Evolutionary conservation across 2,113 vertebrate genomes (phyloP).

Genomic region (Corvus cornix): DNA sequence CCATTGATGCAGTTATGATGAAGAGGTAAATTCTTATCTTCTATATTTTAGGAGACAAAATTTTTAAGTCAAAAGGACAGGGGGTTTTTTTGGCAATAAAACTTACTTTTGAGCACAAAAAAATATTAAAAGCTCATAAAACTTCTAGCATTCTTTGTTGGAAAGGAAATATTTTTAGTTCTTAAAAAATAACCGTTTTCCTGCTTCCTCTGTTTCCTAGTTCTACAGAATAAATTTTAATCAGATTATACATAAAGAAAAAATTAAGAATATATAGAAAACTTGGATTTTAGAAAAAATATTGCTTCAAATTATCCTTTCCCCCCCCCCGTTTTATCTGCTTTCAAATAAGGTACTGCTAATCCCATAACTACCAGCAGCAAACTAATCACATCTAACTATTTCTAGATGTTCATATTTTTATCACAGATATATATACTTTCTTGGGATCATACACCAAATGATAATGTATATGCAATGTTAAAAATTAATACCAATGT

Average conservation of each 20-base stretch:
- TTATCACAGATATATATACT: neutral
- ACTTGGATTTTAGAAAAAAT: neutral
- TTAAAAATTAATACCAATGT: neutral
- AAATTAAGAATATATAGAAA: neutral
- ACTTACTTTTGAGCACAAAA: neutral
- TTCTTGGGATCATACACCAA: neutral
- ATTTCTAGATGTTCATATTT: neutral
- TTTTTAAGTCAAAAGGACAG: neutral
- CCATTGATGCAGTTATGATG: fast-evolving
- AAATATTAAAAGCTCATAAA: neutral
- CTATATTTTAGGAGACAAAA: neutral
- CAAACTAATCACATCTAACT: neutral
- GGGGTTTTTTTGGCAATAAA: neutral
- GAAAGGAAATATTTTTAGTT: neutral
- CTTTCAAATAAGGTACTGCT: neutral
- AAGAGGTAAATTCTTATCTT: neutral
- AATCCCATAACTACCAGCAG: neutral
- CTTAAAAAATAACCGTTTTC: neutral
- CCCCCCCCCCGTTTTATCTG: neutral
- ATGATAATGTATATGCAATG: neutral
- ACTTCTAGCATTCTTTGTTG: neutral
- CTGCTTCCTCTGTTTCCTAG: neutral
- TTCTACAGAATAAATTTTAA: neutral
- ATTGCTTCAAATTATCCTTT: neutral
- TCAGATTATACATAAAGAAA: neutral